Base-by-base conservation (phyloP, 2,797 vertebrate genomes). In the Acipenser transmontanus region DNA sequence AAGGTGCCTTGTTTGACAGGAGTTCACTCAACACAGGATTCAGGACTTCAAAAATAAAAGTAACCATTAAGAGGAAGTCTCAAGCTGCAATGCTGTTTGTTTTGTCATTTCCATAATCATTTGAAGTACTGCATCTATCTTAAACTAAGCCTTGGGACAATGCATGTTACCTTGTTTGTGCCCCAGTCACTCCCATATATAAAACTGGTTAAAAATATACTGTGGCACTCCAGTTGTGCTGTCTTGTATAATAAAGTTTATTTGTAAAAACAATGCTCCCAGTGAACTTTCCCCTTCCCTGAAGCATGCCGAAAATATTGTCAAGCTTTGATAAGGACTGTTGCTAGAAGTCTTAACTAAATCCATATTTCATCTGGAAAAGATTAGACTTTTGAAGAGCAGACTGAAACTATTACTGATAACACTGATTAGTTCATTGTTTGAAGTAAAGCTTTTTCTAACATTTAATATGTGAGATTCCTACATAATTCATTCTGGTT, bases 381-480 rank as follows among this genome's bases (percentile, higher is more conserved):
- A 87, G 84, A 92, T 95, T 92, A 91, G 76, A 78, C 72, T 79
- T 9, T 66, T 80, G 75, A 78, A 80, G 84, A 84, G 81, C 86
- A 89, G 88, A 87, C 79, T 90, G 89, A 87, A 95, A 83, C 88
- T 81, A 91, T 92, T 92, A 88, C 91, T 88, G 91, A 93, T 90
- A 85, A 86, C 87, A 84, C 80, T 91, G 90, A 93, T 93, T 89
- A 88, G 86, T 91, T 91, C 88, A 84, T 91, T 85, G 90, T 91
- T 93, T 92, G 85, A 88, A 83, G 83, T 86, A 83, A 81, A 79
- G 78, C 76, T 65, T 75, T 75, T 70, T 49, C 68, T 72, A 62
- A 72, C 62, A 34, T 12, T 78, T 79, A 59, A 72, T 80, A 77
- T 81, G 77, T 82, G 77, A 82, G 81, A 90, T 86, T 81, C 77